A percentile compares a stretch with the other conserved stretches of the same genome.
Evolutionary conservation across 2,113 vertebrate genomes (phyloP).

Genomic region (Podarcis raffonei): DNA sequence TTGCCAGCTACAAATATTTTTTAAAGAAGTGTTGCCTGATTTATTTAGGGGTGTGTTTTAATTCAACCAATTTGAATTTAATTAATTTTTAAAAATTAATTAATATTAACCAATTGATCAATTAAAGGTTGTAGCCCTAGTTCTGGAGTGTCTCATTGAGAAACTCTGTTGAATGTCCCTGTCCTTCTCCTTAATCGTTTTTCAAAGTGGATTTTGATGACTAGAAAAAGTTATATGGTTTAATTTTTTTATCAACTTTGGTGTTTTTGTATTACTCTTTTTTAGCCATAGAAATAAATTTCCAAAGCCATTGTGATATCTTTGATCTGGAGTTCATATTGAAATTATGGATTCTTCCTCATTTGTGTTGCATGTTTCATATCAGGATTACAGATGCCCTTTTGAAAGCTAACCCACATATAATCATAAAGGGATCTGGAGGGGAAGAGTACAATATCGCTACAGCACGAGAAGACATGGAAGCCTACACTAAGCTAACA

Average conservation of each 20-base stretch:
- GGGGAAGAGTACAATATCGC: conserved; percentile 82
- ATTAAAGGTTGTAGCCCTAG: too few relatives aligned
- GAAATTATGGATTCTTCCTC: background rate
- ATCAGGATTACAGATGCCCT: conserved; percentile 93
- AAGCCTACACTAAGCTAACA: conserved; percentile 92
- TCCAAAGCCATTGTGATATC: background rate
- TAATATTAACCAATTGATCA: too few relatives aligned
- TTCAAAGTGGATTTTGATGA: background rate
- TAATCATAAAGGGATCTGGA: conserved; percentile 78
- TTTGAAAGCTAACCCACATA: conserved; percentile 84
- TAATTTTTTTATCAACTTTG: background rate
- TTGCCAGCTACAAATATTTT: background rate
- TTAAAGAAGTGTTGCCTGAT: background rate
- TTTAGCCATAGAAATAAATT: background rate
- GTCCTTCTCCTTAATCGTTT: background rate
- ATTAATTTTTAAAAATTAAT: too few relatives aligned
- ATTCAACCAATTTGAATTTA: background rate
- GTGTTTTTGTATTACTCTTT: background rate
- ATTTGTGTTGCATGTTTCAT: conserved; percentile 22
- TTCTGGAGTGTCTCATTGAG: too few relatives aligned
- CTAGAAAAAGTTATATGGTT: background rate
- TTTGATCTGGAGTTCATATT: background rate
- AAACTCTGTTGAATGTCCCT: background rate
- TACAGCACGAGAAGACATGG: conserved; percentile 92
- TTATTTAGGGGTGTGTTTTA: background rate